A percentile compares a stretch with the other conserved stretches of the same genome.
Conservation (phyloP, 2,888 invertebrate genomes). For the Nemapogon koenigi region DNA sequence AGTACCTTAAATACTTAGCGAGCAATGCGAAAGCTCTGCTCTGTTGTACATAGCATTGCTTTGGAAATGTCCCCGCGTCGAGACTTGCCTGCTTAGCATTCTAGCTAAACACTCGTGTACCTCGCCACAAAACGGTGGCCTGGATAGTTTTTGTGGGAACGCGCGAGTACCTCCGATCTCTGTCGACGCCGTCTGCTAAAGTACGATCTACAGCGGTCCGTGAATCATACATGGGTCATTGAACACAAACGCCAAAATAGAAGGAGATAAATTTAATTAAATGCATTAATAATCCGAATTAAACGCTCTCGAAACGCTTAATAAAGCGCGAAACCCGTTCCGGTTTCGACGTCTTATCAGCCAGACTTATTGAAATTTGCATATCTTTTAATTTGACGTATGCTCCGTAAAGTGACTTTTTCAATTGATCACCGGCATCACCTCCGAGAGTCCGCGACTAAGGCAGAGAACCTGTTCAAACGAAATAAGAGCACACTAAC, state of each 20-base stretch:
- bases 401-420: slow-evolving; percentile 20
- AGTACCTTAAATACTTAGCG: too few species aligned
- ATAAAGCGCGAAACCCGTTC: slow-evolving; percentile 33
- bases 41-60: background rate
- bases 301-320: slow-evolving; percentile 39
- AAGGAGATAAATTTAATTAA: slow-evolving; percentile 54
- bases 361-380: slow-evolving; percentile 38
- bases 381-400: slow-evolving; percentile 52
- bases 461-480: slow-evolving; percentile 48
- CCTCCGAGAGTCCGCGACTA: slow-evolving; percentile 22
- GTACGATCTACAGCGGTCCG: slow-evolving; percentile 30
- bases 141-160: slow-evolving; percentile 44
- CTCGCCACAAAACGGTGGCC: slow-evolving; percentile 43
- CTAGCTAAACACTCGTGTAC: slow-evolving; percentile 42
- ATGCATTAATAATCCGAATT: slow-evolving; percentile 49
- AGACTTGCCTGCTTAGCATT: slow-evolving; percentile 46
- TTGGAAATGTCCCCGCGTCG: background rate
- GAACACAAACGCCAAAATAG: slow-evolving; percentile 40
- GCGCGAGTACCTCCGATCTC: too few species aligned
- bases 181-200: slow-evolving; percentile 25
- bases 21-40: too few species aligned
- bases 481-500: slow-evolving; percentile 34
- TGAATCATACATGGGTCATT: slow-evolving; percentile 34
- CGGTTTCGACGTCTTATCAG: slow-evolving; percentile 32
- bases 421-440: slow-evolving; percentile 15